phyloP scores from a whole-genome alignment of 2,888 invertebrate species.

The Limnephilus auricula region DNA sequence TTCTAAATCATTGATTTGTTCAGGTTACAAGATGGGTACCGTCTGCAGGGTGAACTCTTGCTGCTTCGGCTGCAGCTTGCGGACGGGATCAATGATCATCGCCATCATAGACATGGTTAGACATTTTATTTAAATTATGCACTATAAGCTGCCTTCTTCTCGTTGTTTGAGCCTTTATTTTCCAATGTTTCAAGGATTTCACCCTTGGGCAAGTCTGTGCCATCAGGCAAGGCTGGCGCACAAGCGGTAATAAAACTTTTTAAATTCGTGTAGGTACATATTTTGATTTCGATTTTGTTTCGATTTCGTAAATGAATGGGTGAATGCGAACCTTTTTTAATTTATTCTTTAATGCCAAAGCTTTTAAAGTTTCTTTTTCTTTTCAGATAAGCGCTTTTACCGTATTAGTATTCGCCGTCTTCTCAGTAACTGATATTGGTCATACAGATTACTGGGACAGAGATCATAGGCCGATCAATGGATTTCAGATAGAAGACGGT shows the following conservation, averaged over 20 bases:
- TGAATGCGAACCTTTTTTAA: too few species aligned
- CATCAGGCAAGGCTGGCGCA: too few species aligned
- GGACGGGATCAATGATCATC: conserved; percentile 23
- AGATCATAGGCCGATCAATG: too few species aligned
- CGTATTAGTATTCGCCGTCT: neutral
- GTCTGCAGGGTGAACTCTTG: neutral
- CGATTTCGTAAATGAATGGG: too few species aligned
- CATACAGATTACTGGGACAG: neutral
- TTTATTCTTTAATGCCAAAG: neutral
- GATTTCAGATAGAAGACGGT: too few species aligned
- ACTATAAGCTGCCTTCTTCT: neutral
- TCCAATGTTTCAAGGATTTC: neutral
- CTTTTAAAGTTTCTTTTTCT: neutral
- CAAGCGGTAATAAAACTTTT: too few species aligned
- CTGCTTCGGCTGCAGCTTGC: conserved; percentile 30
- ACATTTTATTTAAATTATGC: neutral
- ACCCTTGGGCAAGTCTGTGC: neutral
- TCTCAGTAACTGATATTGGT: neutral
- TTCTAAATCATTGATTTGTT: neutral
- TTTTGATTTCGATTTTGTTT: too few species aligned
- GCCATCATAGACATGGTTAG: conserved; percentile 28
- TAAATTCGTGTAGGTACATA: too few species aligned
- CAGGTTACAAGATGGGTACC: neutral
- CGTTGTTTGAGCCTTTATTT: neutral
- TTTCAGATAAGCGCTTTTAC: neutral